phyloP scores from a whole-genome alignment of 2,113 vertebrate genomes.

The Centropus bengalensis region DNA sequence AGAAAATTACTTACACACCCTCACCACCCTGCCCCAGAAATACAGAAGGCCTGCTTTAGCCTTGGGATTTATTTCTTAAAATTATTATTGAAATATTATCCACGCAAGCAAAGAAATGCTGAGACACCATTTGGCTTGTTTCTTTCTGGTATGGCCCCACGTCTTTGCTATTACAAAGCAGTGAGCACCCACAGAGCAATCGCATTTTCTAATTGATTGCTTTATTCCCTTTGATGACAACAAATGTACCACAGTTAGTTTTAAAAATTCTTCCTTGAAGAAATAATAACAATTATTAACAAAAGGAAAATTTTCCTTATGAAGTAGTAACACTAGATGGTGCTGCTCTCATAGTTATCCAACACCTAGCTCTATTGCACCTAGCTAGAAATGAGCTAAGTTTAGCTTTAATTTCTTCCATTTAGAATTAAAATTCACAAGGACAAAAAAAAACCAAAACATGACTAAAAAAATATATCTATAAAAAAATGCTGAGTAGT shows the following conservation, averaged over 20 bases:
- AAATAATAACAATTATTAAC: background rate
- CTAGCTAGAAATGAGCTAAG: background rate
- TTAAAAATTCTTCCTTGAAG: background rate
- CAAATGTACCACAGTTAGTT: background rate
- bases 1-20: background rate
- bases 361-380: background rate
- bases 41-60: background rate
- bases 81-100: background rate
- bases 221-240: background rate
- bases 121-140: background rate
- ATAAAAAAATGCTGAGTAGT: background rate
- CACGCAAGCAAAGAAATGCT: background rate
- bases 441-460: background rate
- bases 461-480: background rate
- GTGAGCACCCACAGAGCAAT: background rate
- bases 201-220: background rate
- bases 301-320: background rate
- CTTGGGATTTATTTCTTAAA: background rate
- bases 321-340: conserved; percentile 77
- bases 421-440: background rate
- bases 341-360: conserved; percentile 56
- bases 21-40: rapidly evolving
- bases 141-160: background rate
- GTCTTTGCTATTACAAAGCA: background rate
- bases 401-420: background rate